Conservation (phyloP, 1,140 invertebrate genomes). For the Akabosia matsudoensis region DNA sequence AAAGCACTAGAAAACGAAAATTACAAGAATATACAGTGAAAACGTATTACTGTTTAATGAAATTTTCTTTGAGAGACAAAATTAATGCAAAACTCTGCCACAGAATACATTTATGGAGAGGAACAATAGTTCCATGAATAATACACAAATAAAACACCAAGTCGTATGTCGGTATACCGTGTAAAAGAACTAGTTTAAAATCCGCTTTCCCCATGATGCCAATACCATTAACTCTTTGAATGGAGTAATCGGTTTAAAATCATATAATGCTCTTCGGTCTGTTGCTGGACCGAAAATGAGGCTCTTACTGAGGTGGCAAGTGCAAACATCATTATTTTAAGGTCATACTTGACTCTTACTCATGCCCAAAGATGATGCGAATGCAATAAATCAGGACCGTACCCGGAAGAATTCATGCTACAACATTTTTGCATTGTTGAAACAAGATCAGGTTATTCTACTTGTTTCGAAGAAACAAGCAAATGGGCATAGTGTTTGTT, state of each 20-base stretch:
- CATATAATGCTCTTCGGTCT: conserved; percentile 12
- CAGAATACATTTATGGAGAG: no score
- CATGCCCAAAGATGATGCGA: not conserved
- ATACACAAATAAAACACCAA: no score
- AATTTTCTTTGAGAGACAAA: no score
- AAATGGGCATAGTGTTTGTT: not conserved
- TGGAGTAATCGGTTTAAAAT: not conserved
- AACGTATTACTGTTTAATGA: no score
- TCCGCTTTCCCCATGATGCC: conserved; percentile 1
- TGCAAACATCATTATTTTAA: not conserved
- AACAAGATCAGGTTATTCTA: conserved; percentile 8
- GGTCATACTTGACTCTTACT: not conserved
- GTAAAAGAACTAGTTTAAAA: not conserved
- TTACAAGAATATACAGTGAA: no score
- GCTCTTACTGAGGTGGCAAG: not conserved
- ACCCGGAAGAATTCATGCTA: conserved; percentile 5
- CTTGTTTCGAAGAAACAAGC: not conserved
- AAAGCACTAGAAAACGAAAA: not conserved
- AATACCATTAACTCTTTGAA: not conserved
- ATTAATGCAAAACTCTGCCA: no score
- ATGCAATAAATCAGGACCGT: not conserved
- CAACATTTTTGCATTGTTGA: not conserved
- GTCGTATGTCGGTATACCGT: not conserved
- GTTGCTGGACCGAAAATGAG: conserved; percentile 21
- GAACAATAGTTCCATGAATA: no score